phyloP scores from a whole-genome alignment of 2,888 invertebrate genomes.

The Norana najaformis region DNA sequence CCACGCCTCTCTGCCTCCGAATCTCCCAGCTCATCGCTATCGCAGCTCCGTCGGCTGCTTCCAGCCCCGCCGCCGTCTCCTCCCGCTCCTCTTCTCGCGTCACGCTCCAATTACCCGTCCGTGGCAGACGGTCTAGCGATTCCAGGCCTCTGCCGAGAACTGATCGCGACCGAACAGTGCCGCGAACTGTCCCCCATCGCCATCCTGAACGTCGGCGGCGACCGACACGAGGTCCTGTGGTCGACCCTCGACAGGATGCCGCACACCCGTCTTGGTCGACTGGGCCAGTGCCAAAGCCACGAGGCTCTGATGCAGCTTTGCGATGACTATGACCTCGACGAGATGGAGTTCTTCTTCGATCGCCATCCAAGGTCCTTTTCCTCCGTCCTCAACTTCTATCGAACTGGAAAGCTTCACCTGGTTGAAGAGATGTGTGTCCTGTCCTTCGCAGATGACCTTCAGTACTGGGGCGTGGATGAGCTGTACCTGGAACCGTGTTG shows the following conservation, averaged over 20 bases:
- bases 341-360: constrained; percentile 94
- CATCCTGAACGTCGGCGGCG: constrained; percentile 92
- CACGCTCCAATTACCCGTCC: background rate
- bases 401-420: constrained; percentile 94
- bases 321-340: constrained; percentile 86
- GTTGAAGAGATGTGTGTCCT: constrained; percentile 99
- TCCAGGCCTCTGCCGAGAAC: background rate
- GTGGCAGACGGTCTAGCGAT: background rate
- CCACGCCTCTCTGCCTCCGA: background rate
- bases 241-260: constrained; percentile 90
- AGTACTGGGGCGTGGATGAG: constrained; percentile 98
- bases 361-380: constrained; percentile 96
- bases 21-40: background rate
- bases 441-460: constrained; percentile 95
- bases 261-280: constrained; percentile 89
- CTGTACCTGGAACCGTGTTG: constrained; percentile 95
- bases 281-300: constrained; percentile 84
- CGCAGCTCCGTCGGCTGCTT: background rate
- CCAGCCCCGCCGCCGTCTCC: background rate
- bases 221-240: constrained; percentile 91
- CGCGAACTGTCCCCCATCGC: constrained; percentile 68
- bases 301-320: constrained; percentile 83
- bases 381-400: constrained; percentile 91
- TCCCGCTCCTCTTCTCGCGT: background rate
- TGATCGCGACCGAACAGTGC: background rate